Evolutionary conservation across 2,888 invertebrate genomes (phyloP).

Genomic region (Poecilobothrus nobilitatus): DNA sequence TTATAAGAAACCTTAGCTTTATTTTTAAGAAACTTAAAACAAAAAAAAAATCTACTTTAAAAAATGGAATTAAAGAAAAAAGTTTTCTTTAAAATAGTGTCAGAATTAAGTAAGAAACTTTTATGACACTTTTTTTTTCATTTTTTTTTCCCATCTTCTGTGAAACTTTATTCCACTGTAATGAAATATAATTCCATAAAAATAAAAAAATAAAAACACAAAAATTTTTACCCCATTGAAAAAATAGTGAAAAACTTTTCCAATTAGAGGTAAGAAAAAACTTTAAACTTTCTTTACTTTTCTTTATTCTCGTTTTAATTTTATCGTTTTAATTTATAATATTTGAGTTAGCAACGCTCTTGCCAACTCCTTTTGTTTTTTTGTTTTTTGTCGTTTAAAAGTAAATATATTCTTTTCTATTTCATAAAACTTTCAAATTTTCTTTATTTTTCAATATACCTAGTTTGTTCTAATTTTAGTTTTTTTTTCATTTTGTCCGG

Average conservation of each 20-base stretch:
- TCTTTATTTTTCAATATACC: no score
- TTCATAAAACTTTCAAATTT: no score
- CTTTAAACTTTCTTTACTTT: neutral
- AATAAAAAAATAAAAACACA: no score
- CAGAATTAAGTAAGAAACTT: neutral
- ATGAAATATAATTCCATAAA: no score
- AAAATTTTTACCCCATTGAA: neutral
- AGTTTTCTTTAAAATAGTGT: neutral
- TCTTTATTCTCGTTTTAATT: neutral
- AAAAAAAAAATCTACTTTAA: no score
- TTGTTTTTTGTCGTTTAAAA: neutral
- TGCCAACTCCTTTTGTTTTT: neutral
- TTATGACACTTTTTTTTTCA: neutral
- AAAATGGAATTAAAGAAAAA: neutral
- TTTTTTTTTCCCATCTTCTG: neutral
- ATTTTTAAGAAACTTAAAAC: no score
- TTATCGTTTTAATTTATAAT: neutral
- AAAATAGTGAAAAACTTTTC: neutral
- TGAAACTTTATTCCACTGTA: neutral
- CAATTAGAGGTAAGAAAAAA: neutral
- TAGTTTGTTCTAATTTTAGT: no score
- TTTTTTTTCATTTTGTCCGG: no score
- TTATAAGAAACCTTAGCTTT: no score
- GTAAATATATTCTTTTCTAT: no score
- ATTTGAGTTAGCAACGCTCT: neutral